A percentile compares a stretch with the other conserved stretches of the same genome.
Conservation (phyloP, 35 echinoderm and acorn worm genomes). For the Antedon bifida region DNA sequence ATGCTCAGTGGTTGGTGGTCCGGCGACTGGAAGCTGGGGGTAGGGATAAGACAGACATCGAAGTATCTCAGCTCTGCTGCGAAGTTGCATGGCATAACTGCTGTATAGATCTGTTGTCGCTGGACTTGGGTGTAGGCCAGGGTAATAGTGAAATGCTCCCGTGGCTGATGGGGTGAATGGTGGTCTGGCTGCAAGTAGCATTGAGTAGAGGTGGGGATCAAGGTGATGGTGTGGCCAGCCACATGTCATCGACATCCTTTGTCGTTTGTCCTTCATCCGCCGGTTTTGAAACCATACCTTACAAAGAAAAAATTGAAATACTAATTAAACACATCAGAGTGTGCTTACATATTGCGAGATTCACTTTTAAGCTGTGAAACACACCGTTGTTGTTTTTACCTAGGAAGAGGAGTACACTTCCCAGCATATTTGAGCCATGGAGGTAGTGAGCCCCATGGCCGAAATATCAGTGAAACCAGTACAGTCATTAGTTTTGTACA, state of each 20-base stretch:
- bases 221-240: conserved; percentile 76
- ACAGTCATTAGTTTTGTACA: too few relatives aligned
- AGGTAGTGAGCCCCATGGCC: too few relatives aligned
- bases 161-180: conserved; percentile 45
- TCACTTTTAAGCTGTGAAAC: too few relatives aligned
- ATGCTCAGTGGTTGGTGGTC: neutral
- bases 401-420: too few relatives aligned
- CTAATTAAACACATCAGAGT: neutral
- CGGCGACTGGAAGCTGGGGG: neutral
- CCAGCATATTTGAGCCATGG: too few relatives aligned
- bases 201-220: conserved; percentile 86
- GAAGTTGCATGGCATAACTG: conserved; percentile 81
- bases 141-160: conserved; percentile 65
- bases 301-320: neutral
- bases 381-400: too few relatives aligned
- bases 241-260: conserved; percentile 85
- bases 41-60: conserved; percentile 26
- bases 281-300: conserved; percentile 99
- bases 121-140: conserved; percentile 32
- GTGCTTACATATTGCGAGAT: neutral
- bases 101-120: conserved; percentile 25
- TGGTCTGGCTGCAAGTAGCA: conserved; percentile 69
- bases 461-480: too few relatives aligned
- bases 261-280: conserved; percentile 92
- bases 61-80: conserved; percentile 57